Evolutionary conservation across 1,140 invertebrate species (phyloP), one percentile per base, ranked within the genome.

Genomic region (Eupeodes corollae): DNA sequence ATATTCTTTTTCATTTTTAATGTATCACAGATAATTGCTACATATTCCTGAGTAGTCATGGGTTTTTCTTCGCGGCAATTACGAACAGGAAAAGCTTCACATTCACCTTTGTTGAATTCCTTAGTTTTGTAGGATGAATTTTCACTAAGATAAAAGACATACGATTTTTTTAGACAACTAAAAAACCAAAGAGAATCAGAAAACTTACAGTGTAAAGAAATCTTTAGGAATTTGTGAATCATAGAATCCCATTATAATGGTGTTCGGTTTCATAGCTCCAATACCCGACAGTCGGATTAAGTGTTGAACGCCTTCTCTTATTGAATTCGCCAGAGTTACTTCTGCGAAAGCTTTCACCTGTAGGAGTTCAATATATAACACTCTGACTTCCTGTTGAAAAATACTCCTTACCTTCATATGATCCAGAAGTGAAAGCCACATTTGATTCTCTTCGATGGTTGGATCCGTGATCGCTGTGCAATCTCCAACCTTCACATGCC

Each of bases 251-350:
- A 91, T 70, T 34, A 90, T 73, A 45, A 99, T 88, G 0, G 95
- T 98, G 65, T 99, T 98, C 1, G 94, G 94, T 68, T 98, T 97
- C 94, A 99, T 98, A 8, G 95, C 96, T 3, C 96, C 96, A 56
- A 99, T 79, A 10, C 96, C 96, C 13, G 91, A 86, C 38, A 98
- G 71, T 26, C 94, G 75, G 18, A 94, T 82, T 39, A 99, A 73
- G 68, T 99, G 95, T 49, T 91, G 86, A 6, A 97, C 76, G 16
- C 96, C 96, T 56, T 91, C 83, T 11, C 91, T 75, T 0, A 98
- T 81, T 10, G 79, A 81, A 41, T 77, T 74, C 0, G 92, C 85
- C 2, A 98, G 72, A 0, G 94, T 98, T 1, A 99, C 67, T 70
- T 99, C 95, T 2, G 96, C 83, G 69, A 99, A 99, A 0, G 96